These are phyloP conservation scores for Bovichtus diacanthus DNA, from an alignment of 2,797 vertebrate species.

Conservation along the genomic window DNA sequence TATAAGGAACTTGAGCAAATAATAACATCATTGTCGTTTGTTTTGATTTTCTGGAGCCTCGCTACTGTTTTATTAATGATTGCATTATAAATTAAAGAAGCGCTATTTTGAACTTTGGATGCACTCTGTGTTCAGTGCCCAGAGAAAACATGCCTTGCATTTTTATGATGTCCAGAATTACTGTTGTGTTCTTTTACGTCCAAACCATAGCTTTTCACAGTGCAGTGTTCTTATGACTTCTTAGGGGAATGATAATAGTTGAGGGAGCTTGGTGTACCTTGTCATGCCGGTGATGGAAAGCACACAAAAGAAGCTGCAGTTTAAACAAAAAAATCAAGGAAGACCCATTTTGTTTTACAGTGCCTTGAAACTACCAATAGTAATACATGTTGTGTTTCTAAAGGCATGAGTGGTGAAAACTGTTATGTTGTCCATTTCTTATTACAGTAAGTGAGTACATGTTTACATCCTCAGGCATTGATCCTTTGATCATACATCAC, in stretches of 20 bases:
- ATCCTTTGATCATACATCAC: conserved; percentile 29
- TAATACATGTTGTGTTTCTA: conserved; percentile 6
- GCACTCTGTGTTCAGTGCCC: conserved; percentile 18
- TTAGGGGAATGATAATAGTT: conserved; percentile 25
- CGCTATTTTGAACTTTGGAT: conserved; percentile 53
- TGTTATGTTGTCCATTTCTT: conserved; percentile 33
- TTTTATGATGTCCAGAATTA: conserved; percentile 18
- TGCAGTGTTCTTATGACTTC: conserved; percentile 25
- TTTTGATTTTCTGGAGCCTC: conserved; percentile 38
- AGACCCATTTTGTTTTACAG: conserved; percentile 19
- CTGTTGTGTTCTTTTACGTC: conserved; percentile 29
- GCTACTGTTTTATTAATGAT: conserved; percentile 66
- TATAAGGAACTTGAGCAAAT: conserved; percentile 12
- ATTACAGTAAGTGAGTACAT: conserved; percentile 8
- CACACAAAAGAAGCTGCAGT: conserved; percentile 36
- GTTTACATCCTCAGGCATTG: conserved; percentile 22
- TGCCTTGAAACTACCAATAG: conserved; percentile 10
- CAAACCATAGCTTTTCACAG: conserved; percentile 18
- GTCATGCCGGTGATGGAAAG: conserved; percentile 4
- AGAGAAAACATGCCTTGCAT: conserved; percentile 18
- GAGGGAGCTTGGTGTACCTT: conserved; percentile 15
- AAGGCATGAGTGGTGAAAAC: conserved; percentile 8
- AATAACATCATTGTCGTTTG: conserved; percentile 31
- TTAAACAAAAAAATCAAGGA: neutral
- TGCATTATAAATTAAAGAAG: conserved; percentile 59